These are phyloP conservation scores for Heliconius eleuchia DNA, from an alignment of 1,140 invertebrate species.

Conservation along the genomic window DNA sequence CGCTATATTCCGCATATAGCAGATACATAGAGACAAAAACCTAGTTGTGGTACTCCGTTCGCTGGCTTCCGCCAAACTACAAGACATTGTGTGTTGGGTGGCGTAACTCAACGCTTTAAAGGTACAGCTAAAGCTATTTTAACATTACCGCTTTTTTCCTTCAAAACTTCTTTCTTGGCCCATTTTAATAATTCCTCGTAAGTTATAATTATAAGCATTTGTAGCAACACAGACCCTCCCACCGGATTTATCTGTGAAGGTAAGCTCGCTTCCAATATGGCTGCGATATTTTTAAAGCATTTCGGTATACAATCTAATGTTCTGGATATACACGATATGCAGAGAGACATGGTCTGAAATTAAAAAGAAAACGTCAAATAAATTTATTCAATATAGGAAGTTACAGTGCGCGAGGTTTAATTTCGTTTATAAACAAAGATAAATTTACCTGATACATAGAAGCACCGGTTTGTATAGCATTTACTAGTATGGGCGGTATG, in stretches of 20 bases:
- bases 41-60: no score
- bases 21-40: no score
- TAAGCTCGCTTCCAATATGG: slow-evolving; percentile 84
- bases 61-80: no score
- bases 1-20: no score
- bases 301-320: slow-evolving; percentile 84
- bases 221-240: slow-evolving; percentile 85
- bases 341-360: slow-evolving; percentile 85
- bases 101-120: no score
- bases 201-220: slow-evolving; percentile 83
- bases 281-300: slow-evolving; percentile 79
- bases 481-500: slow-evolving; percentile 84
- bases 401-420: no score
- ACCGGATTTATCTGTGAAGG: slow-evolving; percentile 85
- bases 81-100: no score
- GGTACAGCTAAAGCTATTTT: background rate
- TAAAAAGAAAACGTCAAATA: background rate
- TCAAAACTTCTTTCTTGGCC: slow-evolving; percentile 69
- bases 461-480: slow-evolving; percentile 86
- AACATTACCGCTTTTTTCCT: slow-evolving; percentile 63
- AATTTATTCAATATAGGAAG: no score
- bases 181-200: slow-evolving; percentile 83
- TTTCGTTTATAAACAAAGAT: background rate
- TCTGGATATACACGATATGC: slow-evolving; percentile 85
- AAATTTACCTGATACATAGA: slow-evolving; percentile 86